Percentiles rank a stretch among this genome's conserved stretches.
phyloP scores from a whole-genome alignment of 1,140 invertebrate species.

The Ostrea edulis region DNA sequence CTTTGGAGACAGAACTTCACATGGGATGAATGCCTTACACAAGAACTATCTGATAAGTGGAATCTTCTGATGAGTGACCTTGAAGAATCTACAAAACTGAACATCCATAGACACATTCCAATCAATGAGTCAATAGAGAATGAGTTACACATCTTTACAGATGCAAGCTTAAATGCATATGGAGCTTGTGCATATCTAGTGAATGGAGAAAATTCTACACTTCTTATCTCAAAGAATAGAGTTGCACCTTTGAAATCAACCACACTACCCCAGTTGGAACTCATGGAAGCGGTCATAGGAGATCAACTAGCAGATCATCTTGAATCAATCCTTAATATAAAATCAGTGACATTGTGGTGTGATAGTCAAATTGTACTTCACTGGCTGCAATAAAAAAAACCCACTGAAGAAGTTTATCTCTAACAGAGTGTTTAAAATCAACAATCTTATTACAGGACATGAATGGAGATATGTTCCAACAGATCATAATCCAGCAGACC shows the following conservation, averaged over 20 bases:
- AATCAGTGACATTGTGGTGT: constrained; percentile 46
- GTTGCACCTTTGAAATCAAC: constrained; percentile 44
- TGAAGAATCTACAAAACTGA: not conserved
- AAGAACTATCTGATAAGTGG: not conserved
- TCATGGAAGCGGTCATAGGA: constrained; percentile 56
- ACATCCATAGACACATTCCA: constrained; percentile 27
- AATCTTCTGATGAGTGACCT: not conserved
- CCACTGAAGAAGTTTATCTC: constrained; percentile 51
- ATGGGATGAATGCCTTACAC: constrained; percentile 51
- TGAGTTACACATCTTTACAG: constrained; percentile 49
- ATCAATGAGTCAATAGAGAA: not conserved
- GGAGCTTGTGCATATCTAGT: constrained; percentile 47
- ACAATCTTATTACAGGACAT: not conserved
- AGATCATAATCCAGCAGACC: constrained; percentile 39
- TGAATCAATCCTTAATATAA: not conserved
- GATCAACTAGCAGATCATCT: constrained; percentile 50
- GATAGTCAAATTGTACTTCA: constrained; percentile 59
- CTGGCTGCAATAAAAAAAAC: constrained; percentile 47
- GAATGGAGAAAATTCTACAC: constrained; percentile 10
- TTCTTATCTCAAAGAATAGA: constrained; percentile 55
- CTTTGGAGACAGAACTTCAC: constrained; percentile 50
- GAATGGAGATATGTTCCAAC: constrained; percentile 43
- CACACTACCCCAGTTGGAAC: constrained; percentile 51
- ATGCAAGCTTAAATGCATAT: constrained; percentile 54
- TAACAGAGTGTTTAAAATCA: not conserved